phyloP scores from a whole-genome alignment of 1,140 invertebrate species.

The Drosophila tropicalis region DNA sequence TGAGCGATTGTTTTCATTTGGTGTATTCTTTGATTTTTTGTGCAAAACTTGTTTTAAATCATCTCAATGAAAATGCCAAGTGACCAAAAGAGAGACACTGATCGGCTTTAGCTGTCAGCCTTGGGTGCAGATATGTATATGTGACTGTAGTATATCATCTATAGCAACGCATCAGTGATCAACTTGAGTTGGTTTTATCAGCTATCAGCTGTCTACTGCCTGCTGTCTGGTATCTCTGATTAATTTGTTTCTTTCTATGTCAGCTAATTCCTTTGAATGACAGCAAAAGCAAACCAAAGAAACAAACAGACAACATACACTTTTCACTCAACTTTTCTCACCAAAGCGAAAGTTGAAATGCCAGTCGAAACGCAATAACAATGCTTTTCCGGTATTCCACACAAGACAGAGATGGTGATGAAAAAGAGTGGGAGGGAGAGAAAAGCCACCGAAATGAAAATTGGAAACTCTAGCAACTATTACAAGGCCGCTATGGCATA shows the following conservation, averaged over 20 bases:
- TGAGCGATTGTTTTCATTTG: constrained; percentile 8
- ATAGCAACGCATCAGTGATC: constrained; percentile 45
- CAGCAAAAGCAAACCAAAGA: constrained; percentile 24
- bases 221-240: constrained; percentile 16
- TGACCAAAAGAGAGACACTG: constrained; percentile 28
- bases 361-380: constrained; percentile 36
- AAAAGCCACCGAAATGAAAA: constrained; percentile 3
- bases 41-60: constrained; percentile 38
- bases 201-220: too few species aligned
- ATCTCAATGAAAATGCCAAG: constrained; percentile 53
- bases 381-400: constrained; percentile 55
- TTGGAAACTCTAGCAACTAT: constrained; percentile 44
- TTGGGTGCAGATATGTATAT: constrained; percentile 42
- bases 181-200: constrained; percentile 23
- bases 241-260: constrained; percentile 43
- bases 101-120: constrained; percentile 52
- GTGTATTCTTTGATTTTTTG: not conserved
- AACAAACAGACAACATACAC: constrained; percentile 26
- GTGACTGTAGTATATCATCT: constrained; percentile 17
- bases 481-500: constrained; percentile 43
- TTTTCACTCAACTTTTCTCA: constrained; percentile 57
- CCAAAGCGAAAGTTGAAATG: constrained; percentile 51
- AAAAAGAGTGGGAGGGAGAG: constrained; percentile 1
- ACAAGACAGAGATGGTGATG: constrained; percentile 39
- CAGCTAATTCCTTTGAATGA: constrained; percentile 52